Evolutionary conservation across 2,888 invertebrate genomes (phyloP).

Genomic region (Oegoconia quadripuncta): DNA sequence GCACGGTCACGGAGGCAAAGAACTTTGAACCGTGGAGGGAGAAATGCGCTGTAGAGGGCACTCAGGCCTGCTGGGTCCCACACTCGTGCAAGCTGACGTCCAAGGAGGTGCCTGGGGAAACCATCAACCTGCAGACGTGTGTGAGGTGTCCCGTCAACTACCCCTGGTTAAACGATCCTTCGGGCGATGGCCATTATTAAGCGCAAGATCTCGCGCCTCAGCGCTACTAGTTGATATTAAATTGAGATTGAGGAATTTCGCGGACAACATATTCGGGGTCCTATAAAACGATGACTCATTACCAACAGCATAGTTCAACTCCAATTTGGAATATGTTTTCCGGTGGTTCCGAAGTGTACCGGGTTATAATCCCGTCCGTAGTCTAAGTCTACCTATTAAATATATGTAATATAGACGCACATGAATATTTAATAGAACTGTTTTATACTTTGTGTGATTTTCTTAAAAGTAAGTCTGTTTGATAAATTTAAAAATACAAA

Average conservation of each 20-base stretch:
- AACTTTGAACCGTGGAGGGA: slow-evolving; percentile 97
- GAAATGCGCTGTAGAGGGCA: slow-evolving; percentile 93
- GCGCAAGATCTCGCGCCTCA: slow-evolving; percentile 67
- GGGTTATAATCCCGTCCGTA: slow-evolving; percentile 78
- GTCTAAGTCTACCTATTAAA: slow-evolving; percentile 76
- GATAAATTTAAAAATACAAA: slow-evolving; percentile 71
- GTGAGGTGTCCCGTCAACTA: slow-evolving; percentile 96
- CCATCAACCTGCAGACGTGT: slow-evolving; percentile 95
- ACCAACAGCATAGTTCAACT: slow-evolving; percentile 16
- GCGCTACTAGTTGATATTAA: slow-evolving; percentile 66
- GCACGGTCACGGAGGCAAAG: slow-evolving; percentile 90
- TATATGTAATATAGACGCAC: slow-evolving; percentile 79
- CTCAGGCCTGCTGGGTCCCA: slow-evolving; percentile 91
- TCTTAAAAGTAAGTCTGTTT: slow-evolving; percentile 78
- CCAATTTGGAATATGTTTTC: slow-evolving; percentile 58
- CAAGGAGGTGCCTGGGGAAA: slow-evolving; percentile 96
- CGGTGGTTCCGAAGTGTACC: slow-evolving; percentile 72
- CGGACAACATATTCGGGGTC: slow-evolving; percentile 58
- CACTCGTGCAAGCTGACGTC: slow-evolving; percentile 94
- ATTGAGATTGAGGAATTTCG: slow-evolving; percentile 57
- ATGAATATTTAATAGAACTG: slow-evolving; percentile 77
- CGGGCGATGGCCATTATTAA: slow-evolving; percentile 92
- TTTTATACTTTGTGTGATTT: slow-evolving; percentile 78
- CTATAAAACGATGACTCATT: slow-evolving; percentile 17
- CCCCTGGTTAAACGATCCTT: slow-evolving; percentile 96